Evolutionary conservation across 2,888 invertebrate genomes (phyloP).

Genomic region (Zaprionus obscuricornis): DNA sequence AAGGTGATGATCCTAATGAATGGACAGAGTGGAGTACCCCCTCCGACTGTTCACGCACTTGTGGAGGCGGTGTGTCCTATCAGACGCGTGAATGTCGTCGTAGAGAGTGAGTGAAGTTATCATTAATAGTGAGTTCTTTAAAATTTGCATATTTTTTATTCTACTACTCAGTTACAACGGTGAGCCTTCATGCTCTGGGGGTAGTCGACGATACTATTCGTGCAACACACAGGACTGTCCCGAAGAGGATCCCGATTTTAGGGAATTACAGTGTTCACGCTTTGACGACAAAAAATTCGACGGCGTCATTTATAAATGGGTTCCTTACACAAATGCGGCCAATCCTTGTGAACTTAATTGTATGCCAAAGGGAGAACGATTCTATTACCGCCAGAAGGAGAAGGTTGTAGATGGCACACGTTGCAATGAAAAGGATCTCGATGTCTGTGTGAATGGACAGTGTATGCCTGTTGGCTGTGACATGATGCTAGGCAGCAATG

Average conservation of each 20-base stretch:
- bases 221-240: constrained; percentile 97
- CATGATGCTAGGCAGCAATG: constrained; percentile 94
- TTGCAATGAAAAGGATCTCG: constrained; percentile 91
- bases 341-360: constrained; percentile 98
- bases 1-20: constrained; percentile 86
- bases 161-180: constrained; percentile 86
- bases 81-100: constrained; percentile 91
- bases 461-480: constrained; percentile 98
- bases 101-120: constrained; percentile 84
- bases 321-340: constrained; percentile 93
- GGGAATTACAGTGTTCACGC: constrained; percentile 94
- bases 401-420: constrained; percentile 93
- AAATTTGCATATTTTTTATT: not conserved
- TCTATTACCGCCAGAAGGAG: constrained; percentile 93
- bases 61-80: constrained; percentile 96
- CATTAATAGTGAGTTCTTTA: too few relatives aligned
- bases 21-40: constrained; percentile 94
- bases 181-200: constrained; percentile 88
- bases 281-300: constrained; percentile 93
- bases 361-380: constrained; percentile 95
- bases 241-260: constrained; percentile 90
- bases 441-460: constrained; percentile 97
- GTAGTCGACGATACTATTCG: constrained; percentile 92
- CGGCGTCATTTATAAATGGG: constrained; percentile 92
- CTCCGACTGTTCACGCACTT: constrained; percentile 93